These are phyloP conservation scores for Julus scandinavius DNA, from an alignment of 2,888 invertebrate genomes.

Conservation along the genomic window DNA sequence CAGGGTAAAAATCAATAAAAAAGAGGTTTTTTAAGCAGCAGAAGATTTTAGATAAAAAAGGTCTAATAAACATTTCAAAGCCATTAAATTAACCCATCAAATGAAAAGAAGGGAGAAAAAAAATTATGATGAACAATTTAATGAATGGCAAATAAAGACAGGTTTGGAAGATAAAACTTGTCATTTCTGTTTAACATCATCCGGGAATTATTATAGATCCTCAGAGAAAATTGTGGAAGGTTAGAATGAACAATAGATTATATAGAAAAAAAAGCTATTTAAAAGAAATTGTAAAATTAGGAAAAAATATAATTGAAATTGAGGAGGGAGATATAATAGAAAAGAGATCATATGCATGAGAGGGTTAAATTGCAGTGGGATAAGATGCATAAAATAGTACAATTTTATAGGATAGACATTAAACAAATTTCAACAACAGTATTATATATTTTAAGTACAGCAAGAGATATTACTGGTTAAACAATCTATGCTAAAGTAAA, in stretches of 20 bases:
- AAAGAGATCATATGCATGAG: too few species aligned
- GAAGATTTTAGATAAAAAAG: not conserved
- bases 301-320: not conserved
- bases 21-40: not conserved
- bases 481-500: too few species aligned
- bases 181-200: not conserved
- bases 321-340: not conserved
- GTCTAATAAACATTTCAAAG: constrained; percentile 28
- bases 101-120: not conserved
- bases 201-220: not conserved
- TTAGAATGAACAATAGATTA: not conserved
- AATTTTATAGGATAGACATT: too few species aligned
- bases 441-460: too few species aligned
- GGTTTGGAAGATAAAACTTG: not conserved
- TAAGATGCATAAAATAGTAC: too few species aligned
- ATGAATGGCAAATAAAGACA: not conserved
- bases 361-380: too few species aligned
- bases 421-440: too few species aligned
- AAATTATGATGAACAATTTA: not conserved
- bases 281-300: not conserved
- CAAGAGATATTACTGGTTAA: too few species aligned
- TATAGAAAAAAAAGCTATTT: not conserved
- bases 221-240: constrained; percentile 2
- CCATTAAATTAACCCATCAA: constrained; percentile 11
- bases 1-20: not conserved